A percentile compares a stretch with the other conserved stretches of the same genome.
Conservation (phyloP, 2,888 invertebrate species). For the Leptinotarsa rubiginosa region DNA sequence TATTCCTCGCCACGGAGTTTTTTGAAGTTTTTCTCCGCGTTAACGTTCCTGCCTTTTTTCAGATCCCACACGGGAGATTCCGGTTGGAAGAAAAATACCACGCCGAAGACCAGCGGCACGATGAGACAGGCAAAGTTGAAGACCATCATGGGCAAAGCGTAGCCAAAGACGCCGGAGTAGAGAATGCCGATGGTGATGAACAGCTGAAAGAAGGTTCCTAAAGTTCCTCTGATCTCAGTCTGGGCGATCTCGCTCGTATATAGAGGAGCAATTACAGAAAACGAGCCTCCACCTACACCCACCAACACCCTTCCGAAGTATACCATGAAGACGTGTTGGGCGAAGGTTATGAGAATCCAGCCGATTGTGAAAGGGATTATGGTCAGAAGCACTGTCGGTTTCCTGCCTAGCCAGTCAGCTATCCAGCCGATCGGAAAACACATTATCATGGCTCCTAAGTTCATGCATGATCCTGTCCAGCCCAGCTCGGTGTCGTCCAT, state of each 20-base stretch:
- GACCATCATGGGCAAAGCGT: slow-evolving; percentile 67
- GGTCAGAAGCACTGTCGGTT: slow-evolving; percentile 74
- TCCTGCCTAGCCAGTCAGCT: slow-evolving; percentile 73
- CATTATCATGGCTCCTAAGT: slow-evolving; percentile 78
- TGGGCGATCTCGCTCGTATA: slow-evolving; percentile 90
- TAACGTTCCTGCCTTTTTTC: slow-evolving; percentile 72
- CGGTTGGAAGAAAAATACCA: slow-evolving; percentile 84
- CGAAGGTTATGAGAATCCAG: slow-evolving; percentile 79
- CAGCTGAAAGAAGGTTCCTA: slow-evolving; percentile 88
- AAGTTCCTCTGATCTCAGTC: slow-evolving; percentile 82
- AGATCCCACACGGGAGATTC: slow-evolving; percentile 84
- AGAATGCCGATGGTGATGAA: slow-evolving; percentile 89
- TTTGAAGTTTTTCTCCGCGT: slow-evolving; percentile 77
- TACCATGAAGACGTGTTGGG: slow-evolving; percentile 72
- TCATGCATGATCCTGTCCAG: slow-evolving; percentile 78
- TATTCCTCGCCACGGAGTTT: slow-evolving; percentile 80
- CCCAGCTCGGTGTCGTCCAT: slow-evolving; percentile 68
- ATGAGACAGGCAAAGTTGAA: slow-evolving; percentile 76
- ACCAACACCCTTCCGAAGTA: slow-evolving; percentile 74
- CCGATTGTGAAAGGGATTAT: slow-evolving; percentile 79
- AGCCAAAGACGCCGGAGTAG: slow-evolving; percentile 78
- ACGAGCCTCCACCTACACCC: slow-evolving; percentile 83
- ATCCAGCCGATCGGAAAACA: slow-evolving; percentile 78
- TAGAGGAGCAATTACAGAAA: slow-evolving; percentile 85
- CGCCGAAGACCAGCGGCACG: slow-evolving; percentile 77